These are phyloP conservation scores for Drosophila asahinai DNA, from an alignment of 1,140 invertebrate species.

Conservation along the genomic window DNA sequence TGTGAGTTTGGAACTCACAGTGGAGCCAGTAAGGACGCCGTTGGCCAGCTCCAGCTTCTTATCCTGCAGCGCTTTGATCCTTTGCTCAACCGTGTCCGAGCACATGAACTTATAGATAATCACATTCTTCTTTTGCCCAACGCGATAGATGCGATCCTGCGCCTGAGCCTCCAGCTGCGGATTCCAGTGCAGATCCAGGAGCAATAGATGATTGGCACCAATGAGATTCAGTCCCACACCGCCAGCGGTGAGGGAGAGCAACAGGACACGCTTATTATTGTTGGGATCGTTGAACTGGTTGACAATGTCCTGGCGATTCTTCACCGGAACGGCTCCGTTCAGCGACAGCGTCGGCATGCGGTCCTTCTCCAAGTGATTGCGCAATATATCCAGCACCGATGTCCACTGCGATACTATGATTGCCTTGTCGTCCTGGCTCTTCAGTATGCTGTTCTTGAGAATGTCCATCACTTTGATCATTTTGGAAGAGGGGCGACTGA, in stretches of 20 bases:
- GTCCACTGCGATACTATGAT: constrained; percentile 96
- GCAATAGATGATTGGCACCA: constrained; percentile 95
- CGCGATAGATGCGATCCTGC: constrained; percentile 95
- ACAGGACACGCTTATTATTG: constrained; percentile 87
- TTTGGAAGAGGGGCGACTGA: constrained; percentile 88
- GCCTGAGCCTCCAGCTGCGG: constrained; percentile 96
- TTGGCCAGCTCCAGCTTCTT: constrained; percentile 92
- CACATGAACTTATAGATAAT: constrained; percentile 95
- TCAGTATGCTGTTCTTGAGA: constrained; percentile 87
- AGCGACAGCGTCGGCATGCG: constrained; percentile 88
- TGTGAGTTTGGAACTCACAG: constrained; percentile 88
- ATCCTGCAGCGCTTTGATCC: constrained; percentile 92
- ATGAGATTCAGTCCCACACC: constrained; percentile 96
- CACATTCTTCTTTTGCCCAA: constrained; percentile 94
- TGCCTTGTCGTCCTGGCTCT: constrained; percentile 88
- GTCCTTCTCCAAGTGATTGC: constrained; percentile 86
- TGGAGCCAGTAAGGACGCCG: constrained; percentile 90
- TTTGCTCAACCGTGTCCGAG: constrained; percentile 93
- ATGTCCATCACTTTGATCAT: constrained; percentile 88
- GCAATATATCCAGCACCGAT: constrained; percentile 90
- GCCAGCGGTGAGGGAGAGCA: constrained; percentile 95
- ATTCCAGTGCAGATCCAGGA: constrained; percentile 98
- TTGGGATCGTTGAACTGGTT: constrained; percentile 89
- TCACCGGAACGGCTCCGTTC: constrained; percentile 89
- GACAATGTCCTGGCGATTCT: constrained; percentile 88